Base-by-base conservation (phyloP, 2,113 vertebrate species). In the Ophiodon elongatus region DNA sequence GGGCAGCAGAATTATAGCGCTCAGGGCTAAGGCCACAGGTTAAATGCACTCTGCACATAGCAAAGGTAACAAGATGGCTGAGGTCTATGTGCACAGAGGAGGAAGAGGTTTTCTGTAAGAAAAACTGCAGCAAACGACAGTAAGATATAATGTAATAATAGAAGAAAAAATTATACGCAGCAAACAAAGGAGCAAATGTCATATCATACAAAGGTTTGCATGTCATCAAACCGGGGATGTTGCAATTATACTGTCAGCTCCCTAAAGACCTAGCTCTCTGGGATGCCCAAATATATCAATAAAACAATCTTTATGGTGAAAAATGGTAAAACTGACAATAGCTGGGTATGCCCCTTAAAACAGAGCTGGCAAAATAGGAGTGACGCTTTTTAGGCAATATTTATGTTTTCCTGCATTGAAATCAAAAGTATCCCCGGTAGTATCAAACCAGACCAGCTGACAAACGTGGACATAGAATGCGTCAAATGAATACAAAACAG, bases 11-110 rank as follows among this genome's bases (percentile, higher is more conserved):
- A 91, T 87, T 82, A 87, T 15, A 67, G 72, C 1, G 4, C 79
- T 85, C 50, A 63, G 82, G 79, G 82, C 71, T 80, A 74, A 83
- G 77, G 84, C 84, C 81, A 76, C 85, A 62, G 84, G 91, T 92
- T 90, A 87, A 92, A 81, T 83, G 89, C 89, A 88, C 73, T 84
- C 76, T 56, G 86, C 86, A 79, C 69, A 76, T 78, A 84, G 76
- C 65, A 71, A 80, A 86, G 60, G 78, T 79, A 85, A 79, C 84
- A 84, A 71, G 47, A 75, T 33, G 66, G 31, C 43, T 21, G 52
- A 69, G 73, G 67, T 83, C 57, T 73, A 74, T 59, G 76, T 43
- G 43, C 57, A 59, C 10, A 21, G 54, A 76, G 70, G 69, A 87
- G 52, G 76, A 50, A 33, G 11, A 29, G 1, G 60, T 63, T 82